Base-by-base conservation (phyloP, 1,140 invertebrate species). In the Melipona quadrifasciata region DNA sequence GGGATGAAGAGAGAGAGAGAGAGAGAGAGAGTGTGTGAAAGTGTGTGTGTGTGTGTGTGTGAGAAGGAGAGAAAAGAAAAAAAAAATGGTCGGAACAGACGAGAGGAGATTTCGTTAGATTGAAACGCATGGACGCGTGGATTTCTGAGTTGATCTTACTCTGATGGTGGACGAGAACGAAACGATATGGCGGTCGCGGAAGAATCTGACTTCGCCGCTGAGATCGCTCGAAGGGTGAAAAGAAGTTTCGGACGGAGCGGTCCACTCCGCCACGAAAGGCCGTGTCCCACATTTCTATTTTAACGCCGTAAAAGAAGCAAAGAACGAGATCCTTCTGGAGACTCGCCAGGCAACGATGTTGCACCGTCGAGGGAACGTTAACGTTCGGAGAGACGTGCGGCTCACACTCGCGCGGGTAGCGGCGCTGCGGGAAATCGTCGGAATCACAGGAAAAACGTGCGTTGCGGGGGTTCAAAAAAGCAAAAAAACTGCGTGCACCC, bases 231-330 rank as follows among this genome's bases (percentile, higher is more conserved):
- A 24, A 14, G 11, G n/a, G n/a, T n/a, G 39, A 47, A 27, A 77
- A 77, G n/a, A 77, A 86, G 8, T 47, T 80, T 61, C 64, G 58
- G 80, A 77, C 76, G 47, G 61, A 80, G 31, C 11, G 51, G 27
- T 34, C 27, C 70, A 64, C 47, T 84, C 64, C 61, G 70, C 76
- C 84, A 34, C 81, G 87, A 92, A 90, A 89, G 87, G 86, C 82
- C 89, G 89, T 31, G 75, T 89, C 87, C 91, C 82, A 92, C 76
- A 90, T 92, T 92, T 92, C 92, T 92, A 92, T 93, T 92, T 93
- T 91, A 91, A 92, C 79, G 77, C 75, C 80, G 82, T 86, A 83
- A 89, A 89, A 91, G 87, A 89, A 89, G 90, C 85, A 89, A 91
- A 89, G 91, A 91, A 85, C 47, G 67, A 79, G 80, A 70, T 86